Evolutionary conservation across 2,888 invertebrate species (phyloP).

Genomic region (Cerceris ruficornis): DNA sequence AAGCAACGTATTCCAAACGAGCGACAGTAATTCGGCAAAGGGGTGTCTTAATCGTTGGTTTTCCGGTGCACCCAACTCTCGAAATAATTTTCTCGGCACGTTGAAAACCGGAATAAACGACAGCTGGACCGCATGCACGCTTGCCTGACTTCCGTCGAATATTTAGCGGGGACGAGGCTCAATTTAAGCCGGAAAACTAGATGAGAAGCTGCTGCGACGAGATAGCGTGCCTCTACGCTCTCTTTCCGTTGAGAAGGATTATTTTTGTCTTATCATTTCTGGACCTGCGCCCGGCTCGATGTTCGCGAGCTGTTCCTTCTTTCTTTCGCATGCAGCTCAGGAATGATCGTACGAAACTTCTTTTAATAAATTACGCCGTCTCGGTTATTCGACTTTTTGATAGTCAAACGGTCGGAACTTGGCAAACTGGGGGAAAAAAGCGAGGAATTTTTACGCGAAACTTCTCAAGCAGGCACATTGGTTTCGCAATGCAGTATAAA

Average conservation of each 20-base stretch:
- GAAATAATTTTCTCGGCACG: not conserved
- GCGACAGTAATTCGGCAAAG: no score
- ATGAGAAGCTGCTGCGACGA: conserved; percentile 37
- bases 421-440: not conserved
- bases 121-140: conserved; percentile 8
- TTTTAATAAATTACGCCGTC: conserved; percentile 7
- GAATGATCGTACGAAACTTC: conserved; percentile 19
- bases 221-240: conserved; percentile 15
- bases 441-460: not conserved
- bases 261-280: conserved; percentile 44
- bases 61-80: not conserved
- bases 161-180: conserved; percentile 23
- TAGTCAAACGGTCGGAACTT: not conserved
- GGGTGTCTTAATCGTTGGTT: not conserved
- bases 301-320: not conserved
- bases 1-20: no score
- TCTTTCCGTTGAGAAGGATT: conserved; percentile 12
- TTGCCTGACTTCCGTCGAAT: conserved; percentile 7
- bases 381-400: not conserved
- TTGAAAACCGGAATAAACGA: conserved; percentile 26
- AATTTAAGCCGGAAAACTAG: conserved; percentile 40
- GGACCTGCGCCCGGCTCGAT: conserved; percentile 16
- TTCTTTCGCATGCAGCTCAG: not conserved
- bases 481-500: not conserved
- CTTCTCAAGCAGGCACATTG: not conserved